Evolutionary conservation across 2,888 invertebrate species (phyloP).

Genomic region (Deilephila porcellus): DNA sequence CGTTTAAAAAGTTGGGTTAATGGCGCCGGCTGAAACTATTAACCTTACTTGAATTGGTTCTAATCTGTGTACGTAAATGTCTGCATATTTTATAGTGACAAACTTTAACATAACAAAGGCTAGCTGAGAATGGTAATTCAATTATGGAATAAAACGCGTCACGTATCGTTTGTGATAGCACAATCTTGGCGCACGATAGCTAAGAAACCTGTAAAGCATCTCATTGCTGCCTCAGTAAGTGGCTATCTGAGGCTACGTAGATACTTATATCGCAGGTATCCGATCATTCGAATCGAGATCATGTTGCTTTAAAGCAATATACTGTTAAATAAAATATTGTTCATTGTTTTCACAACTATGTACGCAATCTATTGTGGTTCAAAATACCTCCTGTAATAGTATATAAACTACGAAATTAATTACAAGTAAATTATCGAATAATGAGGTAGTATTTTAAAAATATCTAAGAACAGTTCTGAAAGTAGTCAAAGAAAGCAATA

Average conservation of each 20-base stretch:
- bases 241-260: conserved; percentile 78
- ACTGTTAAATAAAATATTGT: background rate
- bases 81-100: conserved; percentile 6
- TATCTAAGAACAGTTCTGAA: too few species aligned
- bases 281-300: conserved; percentile 79
- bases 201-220: conserved; percentile 72
- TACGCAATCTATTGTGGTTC: too few species aligned
- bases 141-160: conserved; percentile 73
- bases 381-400: too few species aligned
- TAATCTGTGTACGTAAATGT: background rate
- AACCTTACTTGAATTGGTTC: background rate
- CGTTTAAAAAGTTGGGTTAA: too few species aligned
- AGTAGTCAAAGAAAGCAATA: too few species aligned
- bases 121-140: conserved; percentile 70
- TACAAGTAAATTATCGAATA: too few species aligned
- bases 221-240: conserved; percentile 76
- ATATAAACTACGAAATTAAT: too few species aligned
- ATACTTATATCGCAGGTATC: conserved; percentile 66
- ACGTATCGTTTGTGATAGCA: conserved; percentile 70
- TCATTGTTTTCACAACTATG: background rate
- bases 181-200: conserved; percentile 72
- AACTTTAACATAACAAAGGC: conserved; percentile 44
- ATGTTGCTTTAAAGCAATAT: conserved; percentile 45
- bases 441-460: too few species aligned
- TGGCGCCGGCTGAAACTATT: too few species aligned